Percentiles rank a stretch among this genome's conserved stretches.
phyloP scores from a whole-genome alignment of 2,888 invertebrate genomes.

The Pollenia griseotomentosa region DNA sequence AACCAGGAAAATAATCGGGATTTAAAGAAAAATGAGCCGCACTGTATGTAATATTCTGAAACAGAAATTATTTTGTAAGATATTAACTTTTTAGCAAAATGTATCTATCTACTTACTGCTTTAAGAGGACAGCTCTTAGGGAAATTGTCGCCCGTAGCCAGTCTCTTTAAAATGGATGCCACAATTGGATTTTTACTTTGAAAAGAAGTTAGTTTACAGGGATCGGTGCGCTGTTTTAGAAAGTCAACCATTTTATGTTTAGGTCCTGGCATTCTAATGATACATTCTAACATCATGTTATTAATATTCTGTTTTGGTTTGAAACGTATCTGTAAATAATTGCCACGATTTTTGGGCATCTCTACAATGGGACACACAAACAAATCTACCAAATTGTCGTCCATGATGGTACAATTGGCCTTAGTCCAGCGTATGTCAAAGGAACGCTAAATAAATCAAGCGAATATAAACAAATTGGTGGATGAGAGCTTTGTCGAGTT shows the following conservation, averaged over 20 bases:
- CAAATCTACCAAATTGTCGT: background rate
- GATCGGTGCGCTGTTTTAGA: background rate
- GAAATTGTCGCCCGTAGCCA: background rate
- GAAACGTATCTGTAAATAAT: too few relatives aligned
- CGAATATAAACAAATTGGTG: too few relatives aligned
- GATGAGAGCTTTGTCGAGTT: too few relatives aligned
- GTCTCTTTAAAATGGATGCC: background rate
- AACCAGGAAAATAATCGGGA: slow-evolving; percentile 48
- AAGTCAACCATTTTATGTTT: too few relatives aligned
- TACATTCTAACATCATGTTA: too few relatives aligned
- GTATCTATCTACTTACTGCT: slow-evolving; percentile 14
- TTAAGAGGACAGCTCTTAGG: slow-evolving; percentile 17
- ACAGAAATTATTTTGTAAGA: background rate
- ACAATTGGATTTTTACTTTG: too few relatives aligned
- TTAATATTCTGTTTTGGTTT: too few relatives aligned
- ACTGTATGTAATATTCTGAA: slow-evolving; percentile 18
- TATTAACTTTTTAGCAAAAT: background rate
- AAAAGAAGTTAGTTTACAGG: background rate
- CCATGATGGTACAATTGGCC: background rate
- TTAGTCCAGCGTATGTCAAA: slow-evolving; percentile 28
- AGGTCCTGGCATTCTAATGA: too few relatives aligned
- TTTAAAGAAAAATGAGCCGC: slow-evolving; percentile 21
- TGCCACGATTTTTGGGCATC: slow-evolving; percentile 35
- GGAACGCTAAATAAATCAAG: background rate
- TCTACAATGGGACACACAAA: slow-evolving; percentile 21